These are phyloP conservation scores for Lasioglossum zephyrum DNA, from an alignment of 2,888 invertebrate species.

Conservation along the genomic window DNA sequence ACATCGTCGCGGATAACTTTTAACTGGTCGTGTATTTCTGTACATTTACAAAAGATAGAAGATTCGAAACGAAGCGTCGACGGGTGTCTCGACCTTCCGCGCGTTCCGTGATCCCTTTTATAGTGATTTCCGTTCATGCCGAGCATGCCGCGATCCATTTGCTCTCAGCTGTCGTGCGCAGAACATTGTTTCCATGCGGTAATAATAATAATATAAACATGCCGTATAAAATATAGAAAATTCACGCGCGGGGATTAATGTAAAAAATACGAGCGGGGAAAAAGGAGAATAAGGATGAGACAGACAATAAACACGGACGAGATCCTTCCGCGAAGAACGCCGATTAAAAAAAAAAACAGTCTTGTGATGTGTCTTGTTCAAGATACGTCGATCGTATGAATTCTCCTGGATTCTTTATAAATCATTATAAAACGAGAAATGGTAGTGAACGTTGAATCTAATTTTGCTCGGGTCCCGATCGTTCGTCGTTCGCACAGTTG, in stretches of 20 bases:
- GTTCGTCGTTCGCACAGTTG: conserved; percentile 46
- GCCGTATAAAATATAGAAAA: conserved; percentile 65
- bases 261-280: conserved; percentile 55
- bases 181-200: conserved; percentile 36
- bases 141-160: conserved; percentile 21
- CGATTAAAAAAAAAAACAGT: conserved; percentile 78
- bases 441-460: conserved; percentile 15
- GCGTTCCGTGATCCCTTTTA: conserved; percentile 57
- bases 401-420: conserved; percentile 4
- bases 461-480: conserved; percentile 11
- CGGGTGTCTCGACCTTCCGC: neutral
- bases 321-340: conserved; percentile 74
- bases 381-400: conserved; percentile 41
- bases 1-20: conserved; percentile 13
- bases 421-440: conserved; percentile 28
- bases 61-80: neutral
- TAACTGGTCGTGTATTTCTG: conserved; percentile 21
- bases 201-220: conserved; percentile 54
- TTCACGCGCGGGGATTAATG: conserved; percentile 64
- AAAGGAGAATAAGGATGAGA: neutral
- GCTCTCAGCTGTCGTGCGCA: conserved; percentile 45
- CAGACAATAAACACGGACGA: conserved; percentile 63
- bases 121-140: conserved; percentile 12
- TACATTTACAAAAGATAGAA: conserved; percentile 14
- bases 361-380: conserved; percentile 76